Evolutionary conservation across 2,113 vertebrate species (phyloP).

Genomic region (Cheilinus undulatus): DNA sequence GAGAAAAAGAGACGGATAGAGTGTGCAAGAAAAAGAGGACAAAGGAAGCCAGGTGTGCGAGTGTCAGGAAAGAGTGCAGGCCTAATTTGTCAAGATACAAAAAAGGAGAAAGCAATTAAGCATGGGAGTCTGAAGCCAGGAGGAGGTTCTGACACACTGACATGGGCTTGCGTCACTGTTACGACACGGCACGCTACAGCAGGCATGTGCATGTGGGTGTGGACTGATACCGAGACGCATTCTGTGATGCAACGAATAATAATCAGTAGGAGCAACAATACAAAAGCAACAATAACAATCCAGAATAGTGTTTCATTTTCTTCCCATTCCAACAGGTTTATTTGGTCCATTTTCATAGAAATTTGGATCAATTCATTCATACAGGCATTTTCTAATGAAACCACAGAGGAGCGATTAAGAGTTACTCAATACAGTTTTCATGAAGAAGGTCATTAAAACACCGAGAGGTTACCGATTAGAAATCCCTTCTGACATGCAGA

Average conservation of each 20-base stretch:
- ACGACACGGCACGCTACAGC: slow-evolving; percentile 23
- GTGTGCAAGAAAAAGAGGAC: slow-evolving; percentile 33
- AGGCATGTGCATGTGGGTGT: slow-evolving; percentile 28
- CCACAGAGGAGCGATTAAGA: slow-evolving; percentile 45
- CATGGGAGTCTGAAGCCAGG: slow-evolving; percentile 23
- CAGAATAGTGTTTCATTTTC: not conserved
- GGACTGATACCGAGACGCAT: slow-evolving; percentile 14
- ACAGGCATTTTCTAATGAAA: slow-evolving; percentile 24
- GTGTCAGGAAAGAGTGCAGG: slow-evolving; percentile 33
- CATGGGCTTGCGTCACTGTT: slow-evolving; percentile 42
- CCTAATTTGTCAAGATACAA: slow-evolving; percentile 47
- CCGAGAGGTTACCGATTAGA: slow-evolving; percentile 58
- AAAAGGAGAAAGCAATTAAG: slow-evolving; percentile 60
- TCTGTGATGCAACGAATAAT: not conserved
- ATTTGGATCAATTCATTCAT: slow-evolving; percentile 47
- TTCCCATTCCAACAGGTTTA: slow-evolving; percentile 3
- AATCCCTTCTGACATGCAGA: slow-evolving; percentile 42
- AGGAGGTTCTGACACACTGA: slow-evolving; percentile 59
- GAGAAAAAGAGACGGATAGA: slow-evolving; percentile 5
- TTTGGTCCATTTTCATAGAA: slow-evolving; percentile 2
- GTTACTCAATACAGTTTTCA: slow-evolving; percentile 59
- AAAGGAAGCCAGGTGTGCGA: slow-evolving; percentile 56
- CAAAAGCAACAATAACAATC: slow-evolving; percentile 9
- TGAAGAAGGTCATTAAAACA: slow-evolving; percentile 56
- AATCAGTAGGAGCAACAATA: slow-evolving; percentile 27